Conservation (phyloP, 1,140 invertebrate genomes). For the Drosophila punjabiensis region DNA sequence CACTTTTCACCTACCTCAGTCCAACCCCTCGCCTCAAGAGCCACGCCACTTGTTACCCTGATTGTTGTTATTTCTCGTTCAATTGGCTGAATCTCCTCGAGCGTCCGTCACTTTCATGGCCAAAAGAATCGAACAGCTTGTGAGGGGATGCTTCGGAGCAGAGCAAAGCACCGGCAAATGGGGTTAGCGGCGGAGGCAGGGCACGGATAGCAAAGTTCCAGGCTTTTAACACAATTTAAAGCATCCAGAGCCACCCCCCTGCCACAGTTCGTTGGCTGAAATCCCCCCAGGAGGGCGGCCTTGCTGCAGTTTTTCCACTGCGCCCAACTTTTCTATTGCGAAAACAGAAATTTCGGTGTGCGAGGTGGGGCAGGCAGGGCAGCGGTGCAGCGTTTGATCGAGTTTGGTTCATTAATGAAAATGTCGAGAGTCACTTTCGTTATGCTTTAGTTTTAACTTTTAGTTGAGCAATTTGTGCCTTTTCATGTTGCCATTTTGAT, state of each 20-base stretch:
- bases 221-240: constrained; percentile 68
- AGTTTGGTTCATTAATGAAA: constrained; percentile 65
- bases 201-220: constrained; percentile 51
- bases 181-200: constrained; percentile 9
- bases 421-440: constrained; percentile 63
- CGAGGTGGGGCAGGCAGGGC: background rate
- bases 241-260: constrained; percentile 17
- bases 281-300: background rate
- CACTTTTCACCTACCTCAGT: constrained; percentile 20
- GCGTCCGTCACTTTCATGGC: constrained; percentile 64
- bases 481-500: constrained; percentile 62
- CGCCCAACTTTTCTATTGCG: constrained; percentile 33
- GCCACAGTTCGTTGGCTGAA: background rate
- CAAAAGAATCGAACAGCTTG: constrained; percentile 53
- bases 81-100: constrained; percentile 54
- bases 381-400: constrained; percentile 60
- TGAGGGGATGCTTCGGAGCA: constrained; percentile 7
- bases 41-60: constrained; percentile 51
- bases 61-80: constrained; percentile 62
- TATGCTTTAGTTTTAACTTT: constrained; percentile 42
- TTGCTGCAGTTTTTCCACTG: constrained; percentile 50
- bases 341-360: constrained; percentile 16
- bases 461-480: constrained; percentile 45
- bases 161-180: constrained; percentile 6
- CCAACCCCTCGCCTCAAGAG: background rate